Evolutionary conservation across 2,113 vertebrate species (phyloP), one percentile per base, ranked within the genome.

Genomic region (Protobothrops flavoviridis): DNA sequence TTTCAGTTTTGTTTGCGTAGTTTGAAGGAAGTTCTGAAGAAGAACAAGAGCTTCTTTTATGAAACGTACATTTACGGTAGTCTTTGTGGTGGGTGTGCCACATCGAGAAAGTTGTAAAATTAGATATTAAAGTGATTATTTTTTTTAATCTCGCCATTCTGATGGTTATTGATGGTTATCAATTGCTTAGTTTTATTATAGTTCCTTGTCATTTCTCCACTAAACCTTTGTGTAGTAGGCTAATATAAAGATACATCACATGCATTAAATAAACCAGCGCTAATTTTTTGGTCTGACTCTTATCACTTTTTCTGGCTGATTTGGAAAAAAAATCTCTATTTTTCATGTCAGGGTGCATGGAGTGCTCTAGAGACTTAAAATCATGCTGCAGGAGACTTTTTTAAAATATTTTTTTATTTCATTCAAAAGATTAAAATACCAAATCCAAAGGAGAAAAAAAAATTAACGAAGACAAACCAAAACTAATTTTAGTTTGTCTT

Each of bases 21-120:
- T 50, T 15, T 26, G 0, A 45, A 81, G 52, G 57, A 23, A 1
- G 43, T 6, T 57, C 5, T 48, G 53, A 13, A 0, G 3, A 0
- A 0, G 53, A n/a, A 2, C 2, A 3, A 0, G 69, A 15, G 12
- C 0, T 69, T 13, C 69, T 74, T 91, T 13, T 21, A 43, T 0
- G 2, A 91, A 52, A 74, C 3, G n/a, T 64, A 48, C 20, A 17
- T 21, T 2, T 24, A 24, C 1, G 91, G 9, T 13, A 10, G 4
- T 12, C 61, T 74, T 20, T 43, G n/a, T 21, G 24, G 23, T 43
- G 21, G 10, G 11, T 6, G n/a, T 57, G 53, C 33, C 33, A 33
- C 21, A 24, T 39, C 0, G 6, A 91, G 10, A 4, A 89, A 89
- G 55, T 59, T 53, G 9, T 81, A 45, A 56, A 43, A 56, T 43